Conservation (phyloP, 2,888 invertebrate species). For the Eupithecia tripunctaria region DNA sequence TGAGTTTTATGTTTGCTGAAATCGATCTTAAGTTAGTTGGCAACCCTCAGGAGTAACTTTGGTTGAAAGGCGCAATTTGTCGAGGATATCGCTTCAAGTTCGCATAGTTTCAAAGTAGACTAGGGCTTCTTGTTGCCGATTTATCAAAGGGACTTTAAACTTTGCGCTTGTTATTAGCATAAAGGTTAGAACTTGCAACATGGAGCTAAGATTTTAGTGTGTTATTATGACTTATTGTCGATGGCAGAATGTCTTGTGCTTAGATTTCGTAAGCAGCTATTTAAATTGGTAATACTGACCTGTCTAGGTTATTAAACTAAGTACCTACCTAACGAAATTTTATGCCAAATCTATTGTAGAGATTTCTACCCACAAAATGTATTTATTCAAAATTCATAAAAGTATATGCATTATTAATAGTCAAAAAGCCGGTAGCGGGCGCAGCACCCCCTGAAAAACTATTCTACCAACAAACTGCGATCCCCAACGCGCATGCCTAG, state of each 20-base stretch:
- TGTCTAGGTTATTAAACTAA: neutral
- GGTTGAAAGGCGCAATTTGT: neutral
- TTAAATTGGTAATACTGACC: conserved; percentile 5
- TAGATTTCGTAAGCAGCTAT: conserved; percentile 29
- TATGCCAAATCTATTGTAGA: no score
- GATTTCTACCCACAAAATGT: no score
- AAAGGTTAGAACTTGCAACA: conserved; percentile 2
- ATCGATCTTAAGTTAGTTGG: neutral
- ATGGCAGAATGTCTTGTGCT: neutral
- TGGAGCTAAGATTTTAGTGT: neutral
- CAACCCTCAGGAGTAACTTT: neutral
- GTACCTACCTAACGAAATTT: no score
- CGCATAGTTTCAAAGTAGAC: neutral
- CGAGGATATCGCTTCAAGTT: neutral
- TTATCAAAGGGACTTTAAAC: neutral
- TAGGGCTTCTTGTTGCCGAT: neutral
- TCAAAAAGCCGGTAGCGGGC: no score
- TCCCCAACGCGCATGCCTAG: no score
- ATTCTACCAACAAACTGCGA: no score
- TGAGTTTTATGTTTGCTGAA: neutral
- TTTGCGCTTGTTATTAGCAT: conserved; percentile 17
- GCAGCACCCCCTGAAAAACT: no score
- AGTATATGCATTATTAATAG: no score
- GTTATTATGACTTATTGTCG: neutral
- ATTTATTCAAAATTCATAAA: no score